Conservation (phyloP, 2,888 invertebrate species). For the Acrobasis consociella region DNA sequence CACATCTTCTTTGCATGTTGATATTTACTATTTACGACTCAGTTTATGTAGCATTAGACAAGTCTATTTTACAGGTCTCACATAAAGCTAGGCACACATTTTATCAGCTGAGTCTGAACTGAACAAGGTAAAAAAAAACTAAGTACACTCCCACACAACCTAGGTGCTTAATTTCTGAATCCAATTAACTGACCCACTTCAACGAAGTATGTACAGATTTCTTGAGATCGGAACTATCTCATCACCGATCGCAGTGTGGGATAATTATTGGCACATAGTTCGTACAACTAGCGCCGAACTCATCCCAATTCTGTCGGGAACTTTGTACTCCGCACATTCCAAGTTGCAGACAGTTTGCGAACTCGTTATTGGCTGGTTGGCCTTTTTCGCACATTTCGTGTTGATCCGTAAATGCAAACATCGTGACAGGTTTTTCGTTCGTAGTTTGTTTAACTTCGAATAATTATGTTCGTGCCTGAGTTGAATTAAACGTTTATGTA, state of each 20-base stretch:
- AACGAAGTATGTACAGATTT: constrained; percentile 7
- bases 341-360: constrained; percentile 52
- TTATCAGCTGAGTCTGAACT: no score
- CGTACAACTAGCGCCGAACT: constrained; percentile 43
- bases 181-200: background rate
- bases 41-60: no score
- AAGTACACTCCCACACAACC: no score
- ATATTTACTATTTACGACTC: no score
- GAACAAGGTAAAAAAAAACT: no score
- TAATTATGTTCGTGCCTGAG: background rate
- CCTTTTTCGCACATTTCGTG: constrained; percentile 41
- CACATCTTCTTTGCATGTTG: no score
- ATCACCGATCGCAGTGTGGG: constrained; percentile 34
- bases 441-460: background rate
- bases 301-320: constrained; percentile 54
- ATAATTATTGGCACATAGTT: constrained; percentile 52
- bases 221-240: background rate
- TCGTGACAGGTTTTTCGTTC: constrained; percentile 1
- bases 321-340: constrained; percentile 59
- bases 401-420: constrained; percentile 21
- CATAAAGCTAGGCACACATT: no score
- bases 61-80: no score
- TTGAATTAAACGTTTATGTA: background rate
- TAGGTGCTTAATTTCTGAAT: no score
- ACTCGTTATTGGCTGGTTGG: constrained; percentile 54